phyloP scores from a whole-genome alignment of 2,113 vertebrate species.

The Chaetodon auriga region DNA sequence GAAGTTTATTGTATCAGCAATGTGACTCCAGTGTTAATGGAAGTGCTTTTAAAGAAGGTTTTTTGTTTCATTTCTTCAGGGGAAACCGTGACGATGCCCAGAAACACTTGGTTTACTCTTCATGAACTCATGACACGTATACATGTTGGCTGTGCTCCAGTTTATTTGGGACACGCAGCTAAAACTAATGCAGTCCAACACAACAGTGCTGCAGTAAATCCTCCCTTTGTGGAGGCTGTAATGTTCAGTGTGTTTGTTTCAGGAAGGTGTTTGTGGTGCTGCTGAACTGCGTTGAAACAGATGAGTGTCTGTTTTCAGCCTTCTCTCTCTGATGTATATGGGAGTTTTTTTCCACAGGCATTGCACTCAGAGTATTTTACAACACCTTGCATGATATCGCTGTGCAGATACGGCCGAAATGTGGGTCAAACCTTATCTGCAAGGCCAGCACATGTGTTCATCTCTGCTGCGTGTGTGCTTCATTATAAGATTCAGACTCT shows the following conservation, averaged over 20 bases:
- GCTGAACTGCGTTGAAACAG: neutral
- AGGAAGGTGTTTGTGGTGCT: neutral
- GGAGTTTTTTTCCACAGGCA: neutral
- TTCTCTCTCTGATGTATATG: neutral
- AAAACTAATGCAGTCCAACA: too few relatives aligned
- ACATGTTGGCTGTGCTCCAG: too few relatives aligned
- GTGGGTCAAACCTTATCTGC: neutral
- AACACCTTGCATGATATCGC: neutral
- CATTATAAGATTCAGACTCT: neutral
- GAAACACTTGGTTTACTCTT: neutral
- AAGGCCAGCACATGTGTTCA: neutral
- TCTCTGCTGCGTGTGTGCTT: neutral
- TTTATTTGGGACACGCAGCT: neutral
- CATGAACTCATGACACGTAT: neutral
- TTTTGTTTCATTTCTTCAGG: neutral
- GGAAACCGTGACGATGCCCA: too few relatives aligned
- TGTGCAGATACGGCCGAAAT: neutral
- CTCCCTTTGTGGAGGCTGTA: neutral
- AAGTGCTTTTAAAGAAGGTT: neutral
- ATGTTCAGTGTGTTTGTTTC: neutral
- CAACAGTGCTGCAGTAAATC: too few relatives aligned
- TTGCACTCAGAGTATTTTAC: neutral
- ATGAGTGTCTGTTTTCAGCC: neutral
- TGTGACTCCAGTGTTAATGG: neutral
- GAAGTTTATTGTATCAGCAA: neutral